phyloP scores from a whole-genome alignment of 2,797 vertebrate species.

The Centropyge bicolor region DNA sequence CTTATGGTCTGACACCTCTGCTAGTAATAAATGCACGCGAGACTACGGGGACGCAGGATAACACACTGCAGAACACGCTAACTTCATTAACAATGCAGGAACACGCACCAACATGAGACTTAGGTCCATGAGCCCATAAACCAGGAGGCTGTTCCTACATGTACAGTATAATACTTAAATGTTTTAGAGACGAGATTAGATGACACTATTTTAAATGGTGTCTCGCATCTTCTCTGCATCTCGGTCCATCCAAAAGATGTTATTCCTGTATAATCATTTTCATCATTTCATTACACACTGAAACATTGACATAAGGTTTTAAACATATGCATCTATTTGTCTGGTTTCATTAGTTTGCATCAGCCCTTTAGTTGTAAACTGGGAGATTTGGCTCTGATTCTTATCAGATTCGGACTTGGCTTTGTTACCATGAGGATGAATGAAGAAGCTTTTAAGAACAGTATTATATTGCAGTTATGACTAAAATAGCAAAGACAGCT shows the following conservation, averaged over 20 bases:
- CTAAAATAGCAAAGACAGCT: conserved; percentile 32
- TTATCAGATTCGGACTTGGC: conserved; percentile 19
- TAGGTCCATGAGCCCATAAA: too few relatives aligned
- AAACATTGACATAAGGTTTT: background rate
- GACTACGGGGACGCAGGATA: background rate
- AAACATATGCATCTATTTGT: conserved; percentile 6
- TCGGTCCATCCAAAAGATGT: background rate
- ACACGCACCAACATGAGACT: conserved; percentile 2
- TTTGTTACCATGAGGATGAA: conserved; percentile 37
- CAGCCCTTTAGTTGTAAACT: background rate
- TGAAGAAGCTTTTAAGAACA: conserved; percentile 28
- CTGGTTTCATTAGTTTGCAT: conserved; percentile 2
- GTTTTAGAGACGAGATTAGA: background rate
- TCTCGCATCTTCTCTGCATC: too few relatives aligned
- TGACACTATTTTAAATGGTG: background rate
- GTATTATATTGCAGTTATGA: conserved; percentile 26
- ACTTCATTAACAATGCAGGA: background rate
- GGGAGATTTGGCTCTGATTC: conserved; percentile 15
- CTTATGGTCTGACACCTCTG: background rate
- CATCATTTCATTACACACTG: background rate
- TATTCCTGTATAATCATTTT: background rate
- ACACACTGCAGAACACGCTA: background rate
- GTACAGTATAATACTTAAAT: background rate
- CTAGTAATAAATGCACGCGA: background rate
- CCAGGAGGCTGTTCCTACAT: background rate